phyloP scores from a whole-genome alignment of 2,113 vertebrate species.

The Proterorhinus semilunaris region DNA sequence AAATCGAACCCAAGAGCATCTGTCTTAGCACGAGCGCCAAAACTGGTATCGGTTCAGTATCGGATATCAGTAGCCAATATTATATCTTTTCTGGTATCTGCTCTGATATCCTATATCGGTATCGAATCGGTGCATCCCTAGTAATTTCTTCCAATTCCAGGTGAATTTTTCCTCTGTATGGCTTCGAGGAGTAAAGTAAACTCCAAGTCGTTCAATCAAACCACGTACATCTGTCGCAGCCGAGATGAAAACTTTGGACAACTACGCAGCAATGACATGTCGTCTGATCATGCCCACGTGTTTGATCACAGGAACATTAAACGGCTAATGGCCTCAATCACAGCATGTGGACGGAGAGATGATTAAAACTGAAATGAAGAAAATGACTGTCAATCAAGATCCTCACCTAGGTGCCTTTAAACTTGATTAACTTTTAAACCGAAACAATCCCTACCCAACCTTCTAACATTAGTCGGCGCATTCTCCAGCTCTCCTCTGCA shows the following conservation, averaged over 20 bases:
- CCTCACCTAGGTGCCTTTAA: neutral
- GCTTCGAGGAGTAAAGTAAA: too few species aligned
- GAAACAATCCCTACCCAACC: neutral
- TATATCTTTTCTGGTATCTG: too few species aligned
- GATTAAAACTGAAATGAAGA: neutral
- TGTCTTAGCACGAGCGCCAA: too few species aligned
- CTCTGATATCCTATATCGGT: too few species aligned
- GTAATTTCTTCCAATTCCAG: too few species aligned
- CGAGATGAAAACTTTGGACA: neutral
- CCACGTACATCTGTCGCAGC: too few species aligned
- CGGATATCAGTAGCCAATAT: too few species aligned
- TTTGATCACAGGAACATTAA: constrained; percentile 3
- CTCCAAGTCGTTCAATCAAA: too few species aligned
- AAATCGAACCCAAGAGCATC: too few species aligned
- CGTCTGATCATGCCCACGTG: neutral
- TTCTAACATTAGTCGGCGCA: constrained; percentile 5
- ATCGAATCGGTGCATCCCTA: too few species aligned
- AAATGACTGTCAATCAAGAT: neutral
- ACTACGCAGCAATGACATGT: neutral
- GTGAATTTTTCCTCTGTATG: too few species aligned
- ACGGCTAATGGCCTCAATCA: neutral
- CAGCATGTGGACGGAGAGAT: neutral
- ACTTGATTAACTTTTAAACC: neutral
- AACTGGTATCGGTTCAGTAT: too few species aligned
- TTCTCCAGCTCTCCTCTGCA: neutral